Conservation (phyloP, 2,113 vertebrate species). For the Spermophilus dauricus region DNA sequence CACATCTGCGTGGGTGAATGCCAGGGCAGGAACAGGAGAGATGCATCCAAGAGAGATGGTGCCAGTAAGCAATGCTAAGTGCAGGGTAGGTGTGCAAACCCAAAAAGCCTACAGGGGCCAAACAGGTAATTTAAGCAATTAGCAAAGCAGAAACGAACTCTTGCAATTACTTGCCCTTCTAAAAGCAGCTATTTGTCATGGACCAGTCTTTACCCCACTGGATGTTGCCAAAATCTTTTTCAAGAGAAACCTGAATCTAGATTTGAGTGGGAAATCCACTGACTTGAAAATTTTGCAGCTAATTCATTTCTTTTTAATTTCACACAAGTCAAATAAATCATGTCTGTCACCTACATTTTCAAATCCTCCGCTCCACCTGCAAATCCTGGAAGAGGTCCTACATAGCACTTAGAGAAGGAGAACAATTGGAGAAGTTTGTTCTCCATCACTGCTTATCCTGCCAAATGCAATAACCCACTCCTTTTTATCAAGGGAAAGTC, state of each 20-base stretch:
- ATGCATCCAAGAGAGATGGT: background rate
- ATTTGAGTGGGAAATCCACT: background rate
- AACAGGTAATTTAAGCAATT: conserved; percentile 13
- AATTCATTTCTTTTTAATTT: conserved; percentile 6
- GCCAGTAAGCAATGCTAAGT: background rate
- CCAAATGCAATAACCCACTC: background rate
- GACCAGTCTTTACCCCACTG: background rate
- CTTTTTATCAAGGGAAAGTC: background rate
- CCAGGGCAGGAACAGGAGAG: conserved; percentile 30
- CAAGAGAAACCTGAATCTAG: conserved; percentile 7
- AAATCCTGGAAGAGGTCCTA: background rate
- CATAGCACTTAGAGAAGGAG: background rate
- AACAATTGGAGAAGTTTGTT: background rate
- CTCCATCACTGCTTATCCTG: background rate
- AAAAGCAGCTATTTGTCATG: background rate
- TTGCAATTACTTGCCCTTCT: background rate
- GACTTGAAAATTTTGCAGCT: background rate
- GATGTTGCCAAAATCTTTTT: conserved; percentile 15
- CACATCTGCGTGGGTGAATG: background rate
- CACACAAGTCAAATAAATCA: conserved; percentile 22
- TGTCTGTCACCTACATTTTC: background rate
- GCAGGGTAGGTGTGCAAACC: background rate
- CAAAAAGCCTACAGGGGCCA: background rate
- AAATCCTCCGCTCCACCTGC: background rate
- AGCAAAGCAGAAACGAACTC: background rate